Evolutionary conservation across 2,797 vertebrate species (phyloP), one percentile per base, ranked within the genome.

Genomic region (Neosilurus mollespiculum): DNA sequence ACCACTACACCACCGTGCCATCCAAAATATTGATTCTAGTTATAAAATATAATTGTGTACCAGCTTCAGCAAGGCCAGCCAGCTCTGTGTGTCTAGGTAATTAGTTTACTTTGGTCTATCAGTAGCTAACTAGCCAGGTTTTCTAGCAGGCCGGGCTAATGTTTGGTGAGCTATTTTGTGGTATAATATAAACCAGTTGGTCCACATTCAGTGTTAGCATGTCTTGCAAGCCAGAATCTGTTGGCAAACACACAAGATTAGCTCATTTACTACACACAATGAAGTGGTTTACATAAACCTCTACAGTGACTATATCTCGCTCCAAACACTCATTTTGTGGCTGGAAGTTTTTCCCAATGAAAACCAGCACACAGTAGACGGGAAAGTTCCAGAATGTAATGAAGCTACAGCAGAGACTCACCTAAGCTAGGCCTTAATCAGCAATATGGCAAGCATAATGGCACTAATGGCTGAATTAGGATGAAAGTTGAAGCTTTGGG

Each of bases 271-370:
- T 76, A 6, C 30, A 76, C 56, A 76, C 30, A 89, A 86, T 85
- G 91, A 90, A 93, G 92, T 90, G 92, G 88, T 91, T 59, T 70
- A 61, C 54, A 54, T 59, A 76, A 76, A 59, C 18, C 26, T 37
- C 30, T 76, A 22, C 26, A 22, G 16, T 76, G 72, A 76, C 72
- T 58, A 16, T 4, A 58, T 76, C 72, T 76, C 16, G 11, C 30
- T 76, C 30, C 6, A 59, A 59, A 37, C 12, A 15, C 59, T 76
- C 8, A 56, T 30, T 20, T n/a, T 72, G 71, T 73, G 73, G 22
- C 26, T 59, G 53, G 18, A 56, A 6, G 24, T 4, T 58, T 34
- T 34, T 34, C 53, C 53, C 18, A 22, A 2, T 11, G 72, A 61
- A 37, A 54, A 54, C 24, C 51, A 30, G n/a, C 15, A 54, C 6